A percentile compares a stretch with the other conserved stretches of the same genome.
These are phyloP conservation scores for Nerophis ophidion DNA, from an alignment of 2,113 vertebrate genomes.

Conservation along the genomic window DNA sequence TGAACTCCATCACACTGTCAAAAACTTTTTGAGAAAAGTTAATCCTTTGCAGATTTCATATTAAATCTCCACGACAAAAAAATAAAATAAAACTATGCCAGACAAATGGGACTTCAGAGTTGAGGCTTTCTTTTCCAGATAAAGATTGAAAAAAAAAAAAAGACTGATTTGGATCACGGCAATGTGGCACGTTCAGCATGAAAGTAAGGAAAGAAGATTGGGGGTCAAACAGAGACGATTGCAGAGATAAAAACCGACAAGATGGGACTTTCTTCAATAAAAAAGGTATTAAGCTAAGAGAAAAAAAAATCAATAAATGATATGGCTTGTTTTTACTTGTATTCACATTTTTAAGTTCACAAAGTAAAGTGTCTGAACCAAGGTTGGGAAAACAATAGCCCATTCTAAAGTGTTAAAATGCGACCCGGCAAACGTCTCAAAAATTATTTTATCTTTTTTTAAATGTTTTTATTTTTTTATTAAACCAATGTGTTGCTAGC, in stretches of 20 bases:
- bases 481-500: no score
- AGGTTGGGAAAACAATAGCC: no score
- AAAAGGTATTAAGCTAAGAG: background rate
- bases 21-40: slow-evolving; percentile 45
- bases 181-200: slow-evolving; percentile 12
- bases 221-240: slow-evolving; percentile 18
- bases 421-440: no score
- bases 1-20: slow-evolving; percentile 27
- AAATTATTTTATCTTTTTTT: no score
- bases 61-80: slow-evolving; percentile 34
- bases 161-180: slow-evolving; percentile 28
- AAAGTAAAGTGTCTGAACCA: background rate
- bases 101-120: slow-evolving; percentile 24
- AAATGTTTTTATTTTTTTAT: no score
- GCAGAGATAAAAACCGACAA: background rate
- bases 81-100: slow-evolving; percentile 15
- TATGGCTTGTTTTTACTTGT: background rate
- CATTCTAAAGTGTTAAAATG: no score
- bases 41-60: slow-evolving; percentile 44
- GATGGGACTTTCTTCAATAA: background rate
- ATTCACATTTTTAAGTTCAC: no score
- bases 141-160: slow-evolving; percentile 13
- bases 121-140: slow-evolving; percentile 33
- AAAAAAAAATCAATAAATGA: background rate
- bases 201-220: background rate